Evolutionary conservation across 2,888 invertebrate genomes (phyloP).

Genomic region (Camptogramma bilineatum): DNA sequence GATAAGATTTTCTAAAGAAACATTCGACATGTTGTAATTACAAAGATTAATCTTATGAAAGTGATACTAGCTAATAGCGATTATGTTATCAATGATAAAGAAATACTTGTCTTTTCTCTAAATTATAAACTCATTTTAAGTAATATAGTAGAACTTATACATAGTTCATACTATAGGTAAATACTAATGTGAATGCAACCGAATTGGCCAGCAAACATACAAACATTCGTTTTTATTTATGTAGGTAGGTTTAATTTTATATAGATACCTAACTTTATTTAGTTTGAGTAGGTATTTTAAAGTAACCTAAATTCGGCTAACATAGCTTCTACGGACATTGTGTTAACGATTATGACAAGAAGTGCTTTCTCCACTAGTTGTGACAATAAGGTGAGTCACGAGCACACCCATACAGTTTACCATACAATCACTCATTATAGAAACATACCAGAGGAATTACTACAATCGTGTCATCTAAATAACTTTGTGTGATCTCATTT

Average conservation of each 20-base stretch:
- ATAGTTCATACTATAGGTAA: too few relatives aligned
- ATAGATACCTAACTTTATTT: too few relatives aligned
- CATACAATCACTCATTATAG: conserved; percentile 42
- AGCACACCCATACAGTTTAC: conserved; percentile 42
- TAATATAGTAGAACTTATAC: too few relatives aligned
- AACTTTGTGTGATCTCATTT: background rate
- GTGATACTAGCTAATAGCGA: background rate
- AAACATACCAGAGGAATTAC: conserved; percentile 10
- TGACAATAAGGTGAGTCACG: conserved; percentile 38
- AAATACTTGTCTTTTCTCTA: too few relatives aligned
- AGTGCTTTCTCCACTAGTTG: conserved; percentile 31
- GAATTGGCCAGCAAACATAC: too few relatives aligned
- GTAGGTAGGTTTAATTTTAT: too few relatives aligned
- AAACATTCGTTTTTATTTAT: too few relatives aligned
- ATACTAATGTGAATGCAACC: too few relatives aligned
- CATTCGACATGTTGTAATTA: conserved; percentile 2
- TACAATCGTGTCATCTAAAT: too few relatives aligned
- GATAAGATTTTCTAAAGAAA: conserved; percentile 40
- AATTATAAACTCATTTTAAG: too few relatives aligned
- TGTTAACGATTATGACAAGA: background rate
- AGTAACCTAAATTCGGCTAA: too few relatives aligned
- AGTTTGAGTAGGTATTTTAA: background rate
- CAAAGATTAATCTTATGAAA: background rate
- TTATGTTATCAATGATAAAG: background rate
- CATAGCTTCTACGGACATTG: too few relatives aligned